phyloP scores from a whole-genome alignment of 1,140 invertebrate genomes.

The Nephila pilipes region DNA sequence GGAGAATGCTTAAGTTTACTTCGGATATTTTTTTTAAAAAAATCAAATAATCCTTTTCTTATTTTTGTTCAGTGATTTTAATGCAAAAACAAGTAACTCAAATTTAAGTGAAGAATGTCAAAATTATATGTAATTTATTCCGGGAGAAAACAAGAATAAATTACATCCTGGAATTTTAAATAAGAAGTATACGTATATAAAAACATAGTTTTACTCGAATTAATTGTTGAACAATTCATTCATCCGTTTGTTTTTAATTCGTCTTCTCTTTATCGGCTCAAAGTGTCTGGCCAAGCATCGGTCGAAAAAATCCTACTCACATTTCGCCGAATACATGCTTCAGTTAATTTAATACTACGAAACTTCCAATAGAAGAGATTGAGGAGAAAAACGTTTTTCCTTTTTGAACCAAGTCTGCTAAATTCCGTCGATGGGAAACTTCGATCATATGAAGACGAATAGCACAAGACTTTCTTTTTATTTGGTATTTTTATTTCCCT shows the following conservation, averaged over 20 bases:
- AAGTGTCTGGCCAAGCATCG: background rate
- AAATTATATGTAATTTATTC: background rate
- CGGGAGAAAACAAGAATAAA: background rate
- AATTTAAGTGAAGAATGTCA: background rate
- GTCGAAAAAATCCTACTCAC: background rate
- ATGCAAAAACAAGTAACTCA: background rate
- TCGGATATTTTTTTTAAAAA: no score
- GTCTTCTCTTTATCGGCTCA: background rate
- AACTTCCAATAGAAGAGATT: slow-evolving; percentile 19
- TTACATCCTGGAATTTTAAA: background rate
- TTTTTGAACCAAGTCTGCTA: slow-evolving; percentile 23
- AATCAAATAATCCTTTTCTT: background rate
- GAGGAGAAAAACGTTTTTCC: slow-evolving; percentile 13
- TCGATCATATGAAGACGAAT: slow-evolving; percentile 14
- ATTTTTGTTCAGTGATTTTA: background rate
- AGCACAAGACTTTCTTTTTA: background rate
- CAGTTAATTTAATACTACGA: slow-evolving; percentile 45
- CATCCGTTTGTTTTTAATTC: slow-evolving; percentile 17
- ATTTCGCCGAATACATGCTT: slow-evolving; percentile 35
- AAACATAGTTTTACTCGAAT: background rate
- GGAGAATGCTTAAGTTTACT: no score
- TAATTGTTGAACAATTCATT: slow-evolving; percentile 2
- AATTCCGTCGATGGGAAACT: background rate
- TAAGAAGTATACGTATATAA: background rate
- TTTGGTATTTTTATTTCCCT: background rate